Conservation (phyloP, 2,888 invertebrate genomes). For the Kryphioiulus occultus region DNA sequence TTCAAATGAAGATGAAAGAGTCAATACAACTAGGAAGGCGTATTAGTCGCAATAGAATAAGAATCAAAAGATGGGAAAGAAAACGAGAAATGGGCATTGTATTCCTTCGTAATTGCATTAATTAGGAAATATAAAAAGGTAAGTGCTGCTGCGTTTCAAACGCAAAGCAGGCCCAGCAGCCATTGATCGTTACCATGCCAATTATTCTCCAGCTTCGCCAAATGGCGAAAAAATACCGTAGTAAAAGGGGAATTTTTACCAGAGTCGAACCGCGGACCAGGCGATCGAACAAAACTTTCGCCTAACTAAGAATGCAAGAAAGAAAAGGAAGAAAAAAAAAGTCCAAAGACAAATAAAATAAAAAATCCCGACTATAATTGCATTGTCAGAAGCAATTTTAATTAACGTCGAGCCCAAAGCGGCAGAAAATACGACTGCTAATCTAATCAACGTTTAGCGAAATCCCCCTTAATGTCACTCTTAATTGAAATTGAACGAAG, state of each 20-base stretch:
- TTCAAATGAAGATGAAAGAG: too few relatives aligned
- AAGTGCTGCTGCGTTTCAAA: too few relatives aligned
- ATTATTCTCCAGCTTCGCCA: not conserved
- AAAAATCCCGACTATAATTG: not conserved
- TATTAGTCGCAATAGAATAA: too few relatives aligned
- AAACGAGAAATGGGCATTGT: too few relatives aligned
- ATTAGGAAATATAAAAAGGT: too few relatives aligned
- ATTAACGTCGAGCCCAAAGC: conserved; percentile 28
- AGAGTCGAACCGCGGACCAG: not conserved
- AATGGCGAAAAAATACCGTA: not conserved
- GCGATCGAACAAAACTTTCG: not conserved
- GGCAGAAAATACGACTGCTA: conserved; percentile 21
- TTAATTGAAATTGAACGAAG: conserved; percentile 40
- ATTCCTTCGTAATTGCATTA: too few relatives aligned
- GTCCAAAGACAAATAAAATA: not conserved
- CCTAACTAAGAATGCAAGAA: not conserved
- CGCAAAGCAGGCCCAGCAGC: too few relatives aligned
- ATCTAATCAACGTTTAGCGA: conserved; percentile 35
- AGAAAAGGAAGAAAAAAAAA: not conserved
- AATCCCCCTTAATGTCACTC: conserved; percentile 36
- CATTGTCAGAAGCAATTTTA: conserved; percentile 39
- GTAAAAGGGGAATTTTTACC: not conserved
- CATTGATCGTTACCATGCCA: not conserved
- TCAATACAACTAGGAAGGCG: too few relatives aligned
- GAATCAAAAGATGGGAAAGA: too few relatives aligned